These are phyloP conservation scores for Hestina assimilis DNA, from an alignment of 1,140 invertebrate genomes.

Conservation along the genomic window DNA sequence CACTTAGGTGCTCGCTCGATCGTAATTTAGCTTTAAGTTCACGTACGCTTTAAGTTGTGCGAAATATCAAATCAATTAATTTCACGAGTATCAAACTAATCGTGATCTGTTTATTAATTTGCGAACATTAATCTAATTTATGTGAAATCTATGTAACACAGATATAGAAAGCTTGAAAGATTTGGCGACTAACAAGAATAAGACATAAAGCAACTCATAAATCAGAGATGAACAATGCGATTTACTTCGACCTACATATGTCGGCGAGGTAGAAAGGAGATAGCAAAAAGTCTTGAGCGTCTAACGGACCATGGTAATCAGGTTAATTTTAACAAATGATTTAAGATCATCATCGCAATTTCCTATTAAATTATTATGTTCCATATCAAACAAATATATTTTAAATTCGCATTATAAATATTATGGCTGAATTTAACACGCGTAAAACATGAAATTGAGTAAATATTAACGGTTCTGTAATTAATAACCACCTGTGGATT, in stretches of 20 bases:
- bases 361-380: neutral
- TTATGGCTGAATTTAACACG: conserved; percentile 3
- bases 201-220: conserved; percentile 49
- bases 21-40: conserved; percentile 61
- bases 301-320: conserved; percentile 42
- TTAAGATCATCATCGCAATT: neutral
- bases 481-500: conserved; percentile 12
- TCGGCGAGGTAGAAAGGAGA: conserved; percentile 37
- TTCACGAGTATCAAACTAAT: neutral
- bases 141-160: neutral
- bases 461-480: conserved; percentile 6
- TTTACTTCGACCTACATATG: conserved; percentile 59
- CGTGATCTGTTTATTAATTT: conserved; percentile 18
- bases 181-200: conserved; percentile 30
- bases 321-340: conserved; percentile 20
- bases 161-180: conserved; percentile 37
- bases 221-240: conserved; percentile 57
- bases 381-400: neutral
- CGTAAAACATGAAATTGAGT: neutral
- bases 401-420: neutral
- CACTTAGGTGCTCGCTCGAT: conserved; percentile 52
- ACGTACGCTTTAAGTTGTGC: conserved; percentile 39
- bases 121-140: neutral
- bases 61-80: conserved; percentile 35
- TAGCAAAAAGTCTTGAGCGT: conserved; percentile 45